phyloP scores from a whole-genome alignment of 2,797 vertebrate species.

The Aphelocoma californica region DNA sequence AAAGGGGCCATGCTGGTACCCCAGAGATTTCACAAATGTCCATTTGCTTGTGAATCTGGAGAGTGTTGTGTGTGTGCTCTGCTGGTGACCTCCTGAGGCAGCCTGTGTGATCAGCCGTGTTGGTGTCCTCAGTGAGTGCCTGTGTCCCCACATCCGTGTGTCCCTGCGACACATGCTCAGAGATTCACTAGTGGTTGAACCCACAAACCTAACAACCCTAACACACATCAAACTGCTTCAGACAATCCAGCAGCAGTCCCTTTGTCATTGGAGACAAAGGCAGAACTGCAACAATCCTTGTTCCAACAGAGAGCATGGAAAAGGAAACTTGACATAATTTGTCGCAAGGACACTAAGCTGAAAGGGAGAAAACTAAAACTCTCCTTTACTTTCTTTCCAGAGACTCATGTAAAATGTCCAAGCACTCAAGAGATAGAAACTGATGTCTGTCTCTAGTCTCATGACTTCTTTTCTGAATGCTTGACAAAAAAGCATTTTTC shows the following conservation, averaged over 20 bases:
- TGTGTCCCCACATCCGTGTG: fast-evolving
- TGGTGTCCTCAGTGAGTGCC: fast-evolving
- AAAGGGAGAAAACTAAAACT: background rate
- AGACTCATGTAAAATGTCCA: background rate
- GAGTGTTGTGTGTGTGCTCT: fast-evolving
- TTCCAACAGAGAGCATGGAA: background rate
- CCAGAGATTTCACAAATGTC: background rate
- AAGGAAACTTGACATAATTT: background rate
- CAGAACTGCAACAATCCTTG: background rate
- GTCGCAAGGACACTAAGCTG: background rate
- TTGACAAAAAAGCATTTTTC: background rate
- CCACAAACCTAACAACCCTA: background rate
- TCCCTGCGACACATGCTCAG: background rate
- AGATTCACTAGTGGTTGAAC: background rate
- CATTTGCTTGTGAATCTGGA: background rate
- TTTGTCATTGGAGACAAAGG: background rate
- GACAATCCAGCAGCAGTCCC: background rate
- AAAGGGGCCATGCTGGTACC: background rate
- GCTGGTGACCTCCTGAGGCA: background rate
- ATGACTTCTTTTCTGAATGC: background rate
- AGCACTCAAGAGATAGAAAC: background rate
- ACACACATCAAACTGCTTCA: background rate
- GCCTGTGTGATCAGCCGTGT: background rate
- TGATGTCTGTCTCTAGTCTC: background rate
- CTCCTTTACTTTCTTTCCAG: background rate